Percentiles rank a stretch among this genome's conserved stretches.
phyloP scores from a whole-genome alignment of 2,113 vertebrate genomes.

The Aegotheles bennettii region DNA sequence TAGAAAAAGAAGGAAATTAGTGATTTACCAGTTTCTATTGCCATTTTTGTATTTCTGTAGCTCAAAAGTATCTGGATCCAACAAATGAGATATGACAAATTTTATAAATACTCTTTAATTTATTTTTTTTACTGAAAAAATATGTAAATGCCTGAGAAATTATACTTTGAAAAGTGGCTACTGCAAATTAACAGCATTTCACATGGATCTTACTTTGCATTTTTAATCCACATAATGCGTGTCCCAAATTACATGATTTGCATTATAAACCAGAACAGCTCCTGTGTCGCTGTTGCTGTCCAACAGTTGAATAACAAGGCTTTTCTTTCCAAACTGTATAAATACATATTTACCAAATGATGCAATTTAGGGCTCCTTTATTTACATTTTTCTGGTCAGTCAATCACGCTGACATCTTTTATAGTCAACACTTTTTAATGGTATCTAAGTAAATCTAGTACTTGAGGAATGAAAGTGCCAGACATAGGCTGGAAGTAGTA shows the following conservation, averaged over 20 bases:
- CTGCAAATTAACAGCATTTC: constrained; percentile 62
- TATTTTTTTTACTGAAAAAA: constrained; percentile 36
- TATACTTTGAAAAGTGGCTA: constrained; percentile 63
- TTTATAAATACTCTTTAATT: constrained; percentile 39
- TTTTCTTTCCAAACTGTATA: constrained; percentile 61
- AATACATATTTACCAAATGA: constrained; percentile 57
- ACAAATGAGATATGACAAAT: constrained; percentile 29
- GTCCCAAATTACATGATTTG: constrained; percentile 69
- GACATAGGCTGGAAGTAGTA: neutral
- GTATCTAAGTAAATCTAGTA: neutral
- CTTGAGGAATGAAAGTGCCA: neutral
- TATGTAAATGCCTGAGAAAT: constrained; percentile 64
- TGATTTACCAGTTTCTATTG: neutral
- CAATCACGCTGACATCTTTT: neutral
- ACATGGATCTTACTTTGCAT: constrained; percentile 65
- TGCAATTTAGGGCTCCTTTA: constrained; percentile 25
- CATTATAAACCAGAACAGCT: constrained; percentile 65
- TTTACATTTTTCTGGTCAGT: constrained; percentile 22
- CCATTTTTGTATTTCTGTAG: neutral
- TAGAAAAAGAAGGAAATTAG: neutral
- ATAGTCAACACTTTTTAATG: neutral
- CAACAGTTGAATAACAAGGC: constrained; percentile 54
- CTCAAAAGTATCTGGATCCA: constrained; percentile 12
- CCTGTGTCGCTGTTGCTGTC: constrained; percentile 47
- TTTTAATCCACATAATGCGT: constrained; percentile 66